These are phyloP conservation scores for Lithobates sylvaticus DNA, from an alignment of 2,797 vertebrate genomes.

Conservation along the genomic window DNA sequence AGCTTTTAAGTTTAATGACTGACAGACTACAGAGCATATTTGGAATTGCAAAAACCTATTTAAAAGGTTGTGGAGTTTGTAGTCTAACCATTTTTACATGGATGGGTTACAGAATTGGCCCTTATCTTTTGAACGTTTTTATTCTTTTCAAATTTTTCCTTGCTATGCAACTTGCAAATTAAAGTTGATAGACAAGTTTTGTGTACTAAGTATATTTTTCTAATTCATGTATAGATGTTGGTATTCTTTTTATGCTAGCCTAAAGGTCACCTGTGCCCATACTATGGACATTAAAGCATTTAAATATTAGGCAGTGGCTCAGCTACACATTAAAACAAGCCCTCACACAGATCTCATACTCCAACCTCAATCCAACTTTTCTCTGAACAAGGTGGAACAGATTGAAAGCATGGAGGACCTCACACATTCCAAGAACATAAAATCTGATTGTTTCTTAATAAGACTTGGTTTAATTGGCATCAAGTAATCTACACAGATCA, in stretches of 20 bases:
- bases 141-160: neutral
- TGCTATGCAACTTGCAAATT: neutral
- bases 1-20: no score
- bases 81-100: neutral
- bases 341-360: no score
- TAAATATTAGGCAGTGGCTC: neutral
- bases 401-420: no score
- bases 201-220: constrained; percentile 1
- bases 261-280: neutral
- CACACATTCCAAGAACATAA: no score
- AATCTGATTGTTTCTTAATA: no score
- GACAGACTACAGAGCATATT: no score
- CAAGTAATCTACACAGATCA: no score
- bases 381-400: no score
- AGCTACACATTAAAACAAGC: no score
- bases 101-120: neutral
- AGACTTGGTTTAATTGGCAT: no score
- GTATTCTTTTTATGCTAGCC: neutral
- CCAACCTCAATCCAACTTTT: no score
- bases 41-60: no score
- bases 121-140: neutral
- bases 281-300: neutral
- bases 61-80: neutral
- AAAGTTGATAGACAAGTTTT: neutral
- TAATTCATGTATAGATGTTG: neutral